A percentile compares a stretch with the other conserved stretches of the same genome.
Evolutionary conservation across 2,888 invertebrate genomes (phyloP).

Genomic region (Scaptomyza flava): DNA sequence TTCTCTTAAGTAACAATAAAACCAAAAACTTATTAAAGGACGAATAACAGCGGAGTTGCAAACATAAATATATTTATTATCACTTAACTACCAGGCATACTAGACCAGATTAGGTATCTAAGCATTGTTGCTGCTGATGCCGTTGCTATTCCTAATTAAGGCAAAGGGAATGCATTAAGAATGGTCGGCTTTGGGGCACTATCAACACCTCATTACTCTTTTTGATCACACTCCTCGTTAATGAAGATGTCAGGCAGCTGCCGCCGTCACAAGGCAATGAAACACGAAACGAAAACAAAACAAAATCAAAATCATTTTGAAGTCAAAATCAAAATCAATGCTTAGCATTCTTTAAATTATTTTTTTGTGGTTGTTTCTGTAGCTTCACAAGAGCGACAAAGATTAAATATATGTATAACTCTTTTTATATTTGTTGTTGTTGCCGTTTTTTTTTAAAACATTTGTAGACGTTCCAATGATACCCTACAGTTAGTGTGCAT

Average conservation of each 20-base stretch:
- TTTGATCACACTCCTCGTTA: constrained; percentile 80
- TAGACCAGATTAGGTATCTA: neutral
- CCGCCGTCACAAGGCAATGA: constrained; percentile 21
- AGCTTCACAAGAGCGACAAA: constrained; percentile 70
- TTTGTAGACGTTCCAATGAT: constrained; percentile 14
- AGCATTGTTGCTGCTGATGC: constrained; percentile 25
- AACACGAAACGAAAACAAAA: constrained; percentile 35
- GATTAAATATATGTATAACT: constrained; percentile 77
- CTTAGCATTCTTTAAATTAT: constrained; percentile 61
- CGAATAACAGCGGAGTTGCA: no score
- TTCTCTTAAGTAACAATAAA: no score
- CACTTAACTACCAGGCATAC: neutral
- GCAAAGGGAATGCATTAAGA: constrained; percentile 60
- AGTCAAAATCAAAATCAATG: constrained; percentile 74
- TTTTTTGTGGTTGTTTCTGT: constrained; percentile 34
- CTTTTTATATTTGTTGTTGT: constrained; percentile 28
- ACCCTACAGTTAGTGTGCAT: constrained; percentile 15
- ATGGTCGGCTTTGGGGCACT: constrained; percentile 67
- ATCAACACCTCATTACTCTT: constrained; percentile 83
- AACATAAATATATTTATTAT: neutral
- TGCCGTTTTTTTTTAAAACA: constrained; percentile 1
- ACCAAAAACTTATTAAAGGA: no score
- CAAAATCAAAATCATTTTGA: constrained; percentile 61
- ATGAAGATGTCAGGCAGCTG: constrained; percentile 78
- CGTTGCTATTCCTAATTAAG: constrained; percentile 64